Evolutionary conservation across 1,140 invertebrate genomes (phyloP), one percentile per base, ranked within the genome.

Genomic region (Drosophila setifemur): DNA sequence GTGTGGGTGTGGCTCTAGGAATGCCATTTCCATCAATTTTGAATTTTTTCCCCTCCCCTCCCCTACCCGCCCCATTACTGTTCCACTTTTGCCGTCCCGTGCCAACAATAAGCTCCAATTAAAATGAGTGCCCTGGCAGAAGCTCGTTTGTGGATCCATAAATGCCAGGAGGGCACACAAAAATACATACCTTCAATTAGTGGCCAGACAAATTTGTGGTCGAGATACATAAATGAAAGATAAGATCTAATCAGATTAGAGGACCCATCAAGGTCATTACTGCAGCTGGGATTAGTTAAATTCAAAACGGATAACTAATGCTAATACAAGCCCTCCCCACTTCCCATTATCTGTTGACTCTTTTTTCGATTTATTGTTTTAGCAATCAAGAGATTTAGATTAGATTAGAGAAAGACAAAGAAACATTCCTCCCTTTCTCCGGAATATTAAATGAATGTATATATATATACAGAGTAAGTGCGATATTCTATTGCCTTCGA

Each of bases 221-320:
- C 28, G 18, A 14, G 11, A 8, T 8, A 26, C 23, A 48, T 63
- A 64, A 63, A 39, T 40, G 23, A 7, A 6, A 48, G 55, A 60
- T 61, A 61, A 44, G 37, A 43, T 60, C 54, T 58, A 42, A 31
- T 12, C 53, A 31, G 54, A 61, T 61, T 61, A 43, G 26, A 19
- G 33, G 19, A 19, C 37, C 21, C 18, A 40, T 60, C 18, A 55
- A 60, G 55, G 55, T 55, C 49, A 39, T 55, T 6, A 18, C 11
- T 19, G 11, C 3, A 9, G 31, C 29, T 31, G 0, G 2, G 4
- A 11, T 31, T n/a, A n/a, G n/a, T n/a, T n/a, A n/a, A n/a, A n/a
- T n/a, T n/a, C n/a, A n/a, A n/a, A n/a, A n/a, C n/a, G n/a, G n/a
- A n/a, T n/a, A n/a, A n/a, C n/a, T n/a, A n/a, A n/a, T n/a, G n/a